These are phyloP conservation scores for Karalla daura DNA, from an alignment of 2,797 vertebrate species.

Conservation along the genomic window DNA sequence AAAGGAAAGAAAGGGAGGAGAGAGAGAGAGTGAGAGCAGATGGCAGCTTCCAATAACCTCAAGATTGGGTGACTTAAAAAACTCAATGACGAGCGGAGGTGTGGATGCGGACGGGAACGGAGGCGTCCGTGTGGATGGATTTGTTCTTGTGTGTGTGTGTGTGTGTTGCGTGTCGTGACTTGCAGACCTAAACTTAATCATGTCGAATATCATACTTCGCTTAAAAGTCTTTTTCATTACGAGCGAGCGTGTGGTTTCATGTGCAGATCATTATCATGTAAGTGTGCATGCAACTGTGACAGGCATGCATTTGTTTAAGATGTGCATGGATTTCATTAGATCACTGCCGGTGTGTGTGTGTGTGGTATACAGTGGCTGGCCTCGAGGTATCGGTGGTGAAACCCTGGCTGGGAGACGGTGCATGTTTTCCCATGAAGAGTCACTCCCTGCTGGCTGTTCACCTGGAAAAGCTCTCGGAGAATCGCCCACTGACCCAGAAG, in stretches of 20 bases:
- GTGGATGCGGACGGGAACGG: constrained; percentile 34
- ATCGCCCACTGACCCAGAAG: constrained; percentile 80
- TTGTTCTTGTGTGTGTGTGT: constrained; percentile 22
- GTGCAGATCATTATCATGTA: constrained; percentile 62
- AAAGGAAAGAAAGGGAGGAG: constrained; percentile 39
- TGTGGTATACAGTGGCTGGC: constrained; percentile 43
- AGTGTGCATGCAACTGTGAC: constrained; percentile 54
- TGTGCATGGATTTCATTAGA: constrained; percentile 59
- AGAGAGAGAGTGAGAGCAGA: constrained; percentile 44
- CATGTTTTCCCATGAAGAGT: constrained; percentile 76
- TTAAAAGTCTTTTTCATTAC: constrained; percentile 47
- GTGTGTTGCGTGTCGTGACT: constrained; percentile 22
- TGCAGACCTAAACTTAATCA: constrained; percentile 30
- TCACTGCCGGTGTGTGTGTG: constrained; percentile 4
- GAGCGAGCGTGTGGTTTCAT: constrained; percentile 46
- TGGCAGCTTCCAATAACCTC: constrained; percentile 57
- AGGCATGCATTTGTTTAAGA: constrained; percentile 47
- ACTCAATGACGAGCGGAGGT: constrained; percentile 35
- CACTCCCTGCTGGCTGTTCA: constrained; percentile 75
- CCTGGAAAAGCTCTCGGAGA: constrained; percentile 77
- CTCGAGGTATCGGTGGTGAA: constrained; percentile 49
- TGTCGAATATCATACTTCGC: constrained; percentile 30
- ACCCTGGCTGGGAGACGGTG: constrained; percentile 46
- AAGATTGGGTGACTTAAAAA: constrained; percentile 29
- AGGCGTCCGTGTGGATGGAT: constrained; percentile 26